phyloP scores from a whole-genome alignment of 2,797 vertebrate genomes.

The Spinus pinus region DNA sequence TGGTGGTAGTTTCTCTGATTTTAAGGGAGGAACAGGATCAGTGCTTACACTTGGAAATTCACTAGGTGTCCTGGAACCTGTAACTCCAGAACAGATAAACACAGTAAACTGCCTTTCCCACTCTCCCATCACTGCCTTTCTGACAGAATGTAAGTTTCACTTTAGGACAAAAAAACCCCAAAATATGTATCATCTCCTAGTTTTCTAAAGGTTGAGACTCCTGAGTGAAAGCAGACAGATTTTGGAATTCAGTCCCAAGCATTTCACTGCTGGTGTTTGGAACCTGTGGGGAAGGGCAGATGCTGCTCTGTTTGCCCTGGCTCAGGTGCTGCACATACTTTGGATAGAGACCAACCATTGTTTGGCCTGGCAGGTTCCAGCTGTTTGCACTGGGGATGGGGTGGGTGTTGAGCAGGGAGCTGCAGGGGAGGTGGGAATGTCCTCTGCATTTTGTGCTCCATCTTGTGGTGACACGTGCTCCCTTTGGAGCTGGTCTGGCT shows the following conservation, averaged over 20 bases:
- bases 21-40: not conserved
- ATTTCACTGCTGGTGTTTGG: not conserved
- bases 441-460: conserved; percentile 44
- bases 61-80: not conserved
- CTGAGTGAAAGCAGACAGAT: not conserved
- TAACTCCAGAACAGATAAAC: not conserved
- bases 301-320: not conserved
- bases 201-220: not conserved
- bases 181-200: not conserved
- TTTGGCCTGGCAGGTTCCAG: not conserved
- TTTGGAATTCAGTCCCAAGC: not conserved
- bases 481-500: not conserved
- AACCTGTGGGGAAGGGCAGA: not conserved
- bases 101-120: not conserved
- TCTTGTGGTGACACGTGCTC: not conserved
- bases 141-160: not conserved
- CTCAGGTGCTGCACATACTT: not conserved
- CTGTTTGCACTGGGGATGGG: not conserved
- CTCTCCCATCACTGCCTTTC: not conserved
- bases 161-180: not conserved
- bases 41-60: not conserved
- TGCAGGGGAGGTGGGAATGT: not conserved
- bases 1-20: not conserved
- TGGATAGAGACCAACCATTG: rapidly evolving
- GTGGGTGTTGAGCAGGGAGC: not conserved